Evolutionary conservation across 2,888 invertebrate genomes (phyloP).

Genomic region (Phlogophora meticulosa): DNA sequence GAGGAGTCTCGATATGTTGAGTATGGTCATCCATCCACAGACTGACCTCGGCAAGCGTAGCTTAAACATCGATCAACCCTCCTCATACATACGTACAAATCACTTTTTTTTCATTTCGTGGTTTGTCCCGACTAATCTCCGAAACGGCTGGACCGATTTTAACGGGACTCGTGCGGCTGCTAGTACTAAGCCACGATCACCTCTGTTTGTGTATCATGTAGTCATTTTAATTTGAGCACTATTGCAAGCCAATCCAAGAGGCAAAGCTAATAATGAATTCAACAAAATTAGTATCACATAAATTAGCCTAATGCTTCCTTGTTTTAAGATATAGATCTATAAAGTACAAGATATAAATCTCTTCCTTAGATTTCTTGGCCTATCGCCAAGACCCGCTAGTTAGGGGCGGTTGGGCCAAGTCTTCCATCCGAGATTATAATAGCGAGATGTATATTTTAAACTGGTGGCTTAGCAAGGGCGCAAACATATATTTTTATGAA

Average conservation of each 20-base stretch:
- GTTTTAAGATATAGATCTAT: slow-evolving; percentile 6
- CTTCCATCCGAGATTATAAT: neutral
- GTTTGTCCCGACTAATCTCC: too few species aligned
- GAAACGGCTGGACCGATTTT: too few species aligned
- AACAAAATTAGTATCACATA: slow-evolving; percentile 8
- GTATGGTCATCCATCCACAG: too few species aligned
- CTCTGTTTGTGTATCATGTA: too few species aligned
- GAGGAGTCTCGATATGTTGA: too few species aligned
- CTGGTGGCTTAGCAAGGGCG: neutral
- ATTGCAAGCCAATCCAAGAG: neutral
- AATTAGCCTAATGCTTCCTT: slow-evolving; percentile 24
- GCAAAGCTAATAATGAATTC: neutral
- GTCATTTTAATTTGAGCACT: neutral
- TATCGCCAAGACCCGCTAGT: slow-evolving; percentile 15
- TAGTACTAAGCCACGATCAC: too few species aligned
- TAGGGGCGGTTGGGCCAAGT: neutral
- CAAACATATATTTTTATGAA: too few species aligned
- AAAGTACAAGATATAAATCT: slow-evolving; percentile 39
- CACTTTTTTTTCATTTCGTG: too few species aligned
- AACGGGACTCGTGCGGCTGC: too few species aligned
- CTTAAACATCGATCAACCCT: too few species aligned
- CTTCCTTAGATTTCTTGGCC: slow-evolving; percentile 24
- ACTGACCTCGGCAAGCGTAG: too few species aligned
- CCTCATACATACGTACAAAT: too few species aligned
- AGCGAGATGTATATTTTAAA: neutral